A percentile compares a stretch with the other conserved stretches of the same genome.
Conservation (phyloP, 2,888 invertebrate genomes). For the Labia minor region DNA sequence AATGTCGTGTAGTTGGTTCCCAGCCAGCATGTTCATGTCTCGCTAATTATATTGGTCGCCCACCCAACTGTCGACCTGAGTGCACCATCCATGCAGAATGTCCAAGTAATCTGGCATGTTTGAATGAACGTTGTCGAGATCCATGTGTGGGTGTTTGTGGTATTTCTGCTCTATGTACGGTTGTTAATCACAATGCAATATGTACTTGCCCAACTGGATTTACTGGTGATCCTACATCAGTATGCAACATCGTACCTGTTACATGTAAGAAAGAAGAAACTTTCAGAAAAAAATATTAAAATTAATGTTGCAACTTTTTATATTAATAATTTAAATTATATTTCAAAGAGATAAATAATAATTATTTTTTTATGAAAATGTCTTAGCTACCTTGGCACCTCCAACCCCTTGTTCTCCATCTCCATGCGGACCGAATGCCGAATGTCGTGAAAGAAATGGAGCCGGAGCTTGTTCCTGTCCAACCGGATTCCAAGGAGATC, state of each 20-base stretch:
- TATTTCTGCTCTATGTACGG: slow-evolving; percentile 65
- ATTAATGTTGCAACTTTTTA: slow-evolving; percentile 13
- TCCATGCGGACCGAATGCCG: slow-evolving; percentile 76
- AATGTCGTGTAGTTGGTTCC: slow-evolving; percentile 66
- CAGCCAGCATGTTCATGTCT: slow-evolving; percentile 79
- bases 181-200: slow-evolving; percentile 70
- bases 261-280: slow-evolving; percentile 31
- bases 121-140: slow-evolving; percentile 69
- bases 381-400: slow-evolving; percentile 33
- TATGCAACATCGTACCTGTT: slow-evolving; percentile 39
- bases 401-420: slow-evolving; percentile 70
- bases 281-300: not conserved
- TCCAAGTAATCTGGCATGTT: slow-evolving; percentile 67
- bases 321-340: not conserved
- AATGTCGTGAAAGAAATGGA: slow-evolving; percentile 69
- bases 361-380: not conserved
- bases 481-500: slow-evolving; percentile 68
- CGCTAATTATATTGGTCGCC: slow-evolving; percentile 67
- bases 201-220: slow-evolving; percentile 75
- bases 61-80: slow-evolving; percentile 77
- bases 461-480: slow-evolving; percentile 78
- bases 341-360: no score
- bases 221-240: slow-evolving; percentile 60
- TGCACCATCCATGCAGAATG: slow-evolving; percentile 73
- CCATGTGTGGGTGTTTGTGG: slow-evolving; percentile 76